Base-by-base conservation (phyloP, 2,888 invertebrate genomes). In the Caenorhabditis zanzibari region DNA sequence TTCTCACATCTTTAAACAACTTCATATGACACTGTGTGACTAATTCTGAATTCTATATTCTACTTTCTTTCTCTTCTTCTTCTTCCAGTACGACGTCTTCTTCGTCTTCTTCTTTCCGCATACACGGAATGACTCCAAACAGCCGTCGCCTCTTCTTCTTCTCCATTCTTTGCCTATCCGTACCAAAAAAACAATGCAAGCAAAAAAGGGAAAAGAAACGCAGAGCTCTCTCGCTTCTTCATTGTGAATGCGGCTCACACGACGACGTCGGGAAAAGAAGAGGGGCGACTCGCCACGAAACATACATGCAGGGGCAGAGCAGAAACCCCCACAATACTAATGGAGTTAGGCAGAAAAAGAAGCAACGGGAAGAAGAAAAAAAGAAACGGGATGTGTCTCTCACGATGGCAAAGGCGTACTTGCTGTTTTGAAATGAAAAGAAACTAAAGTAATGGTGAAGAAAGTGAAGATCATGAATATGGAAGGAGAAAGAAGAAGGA, bases 171-270 rank as follows among this genome's bases (percentile, higher is more conserved):
- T 38, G 61, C 38, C 41, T 58, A 41, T 49, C 71, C 69, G 66
- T 77, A 75, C 63, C 74, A 81, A 75, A 71, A n/a, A 75, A 81
- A 72, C 72, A 81, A 75, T 75, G 69, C 66, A 66, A 64, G 28
- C 22, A 19, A 28, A 54, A 44, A 54, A 47, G 26, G n/a, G 44
- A 61, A 69, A 52, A 54, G 4, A 69, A 59, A 69, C 76, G 76
- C 76, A 68, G 68, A 69, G 56, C 49, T 16, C 68, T 38, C 22
- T 59, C 76, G 68, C 77, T 77, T 68, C 68, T 68, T 77, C 77
- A 77, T 77, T 77, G 61, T 77, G 54, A 71, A 77, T 77, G 77
- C 77, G 63, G 63, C 77, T 63, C 54, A 63, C 69, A 77, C 68
- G 76, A 41, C 74, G 74, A 49, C 61, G 73, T 54, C 74, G 75